A percentile compares a stretch with the other conserved stretches of the same genome.
phyloP scores from a whole-genome alignment of 1,140 invertebrate genomes.

The Heliconius eleuchia region DNA sequence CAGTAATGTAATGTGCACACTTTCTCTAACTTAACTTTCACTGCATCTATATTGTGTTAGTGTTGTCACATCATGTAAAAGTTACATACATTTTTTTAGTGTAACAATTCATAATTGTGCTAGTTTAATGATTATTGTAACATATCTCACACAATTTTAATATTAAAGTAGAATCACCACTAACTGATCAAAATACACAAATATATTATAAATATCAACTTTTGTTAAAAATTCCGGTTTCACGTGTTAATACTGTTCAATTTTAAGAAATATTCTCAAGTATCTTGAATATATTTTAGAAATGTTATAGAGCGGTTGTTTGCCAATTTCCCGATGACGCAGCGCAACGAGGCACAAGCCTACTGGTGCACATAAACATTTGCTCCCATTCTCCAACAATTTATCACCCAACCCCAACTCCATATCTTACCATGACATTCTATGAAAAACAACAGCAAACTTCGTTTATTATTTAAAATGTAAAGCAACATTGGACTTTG shows the following conservation, averaged over 20 bases:
- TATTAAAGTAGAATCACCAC: no score
- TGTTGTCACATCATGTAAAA: constrained; percentile 28
- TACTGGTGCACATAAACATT: constrained; percentile 67
- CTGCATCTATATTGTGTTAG: constrained; percentile 48
- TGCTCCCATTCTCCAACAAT: constrained; percentile 34
- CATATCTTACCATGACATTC: not conserved
- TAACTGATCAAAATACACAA: no score
- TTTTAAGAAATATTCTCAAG: not conserved
- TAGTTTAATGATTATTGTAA: no score
- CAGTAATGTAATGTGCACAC: constrained; percentile 61
- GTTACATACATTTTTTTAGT: not conserved
- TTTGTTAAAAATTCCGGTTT: no score
- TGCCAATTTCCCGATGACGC: constrained; percentile 70
- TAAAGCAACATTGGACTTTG: not conserved
- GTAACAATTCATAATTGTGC: no score
- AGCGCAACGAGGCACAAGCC: constrained; percentile 57
- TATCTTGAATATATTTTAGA: not conserved
- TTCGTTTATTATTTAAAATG: no score
- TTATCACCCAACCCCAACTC: constrained; percentile 20
- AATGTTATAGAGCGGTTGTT: constrained; percentile 43
- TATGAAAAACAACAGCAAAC: not conserved
- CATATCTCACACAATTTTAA: no score
- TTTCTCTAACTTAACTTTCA: constrained; percentile 73
- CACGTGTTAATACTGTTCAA: not conserved
- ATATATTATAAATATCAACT: no score